Conservation (phyloP, 1,140 invertebrate genomes). For the Hypothenemus hampei region DNA sequence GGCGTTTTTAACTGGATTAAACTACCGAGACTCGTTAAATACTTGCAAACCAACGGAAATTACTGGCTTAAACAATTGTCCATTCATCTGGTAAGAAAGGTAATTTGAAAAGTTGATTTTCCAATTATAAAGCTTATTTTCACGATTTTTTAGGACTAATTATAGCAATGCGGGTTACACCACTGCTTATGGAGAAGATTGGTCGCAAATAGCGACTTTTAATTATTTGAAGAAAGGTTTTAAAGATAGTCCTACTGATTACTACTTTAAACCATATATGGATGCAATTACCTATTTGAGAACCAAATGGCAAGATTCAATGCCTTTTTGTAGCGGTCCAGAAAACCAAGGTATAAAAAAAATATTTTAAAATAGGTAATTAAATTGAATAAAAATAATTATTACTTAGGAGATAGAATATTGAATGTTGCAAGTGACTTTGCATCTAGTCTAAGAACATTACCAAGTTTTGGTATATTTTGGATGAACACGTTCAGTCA, state of each 20-base stretch:
- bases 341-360: slow-evolving; percentile 32
- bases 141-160: slow-evolving; percentile 40
- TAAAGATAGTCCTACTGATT: slow-evolving; percentile 64
- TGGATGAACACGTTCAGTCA: slow-evolving; percentile 68
- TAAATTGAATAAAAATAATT: slow-evolving; percentile 2
- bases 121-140: no score
- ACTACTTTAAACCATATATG: slow-evolving; percentile 68
- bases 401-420: slow-evolving; percentile 50
- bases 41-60: slow-evolving; percentile 50
- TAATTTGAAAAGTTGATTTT: no score
- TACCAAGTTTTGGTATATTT: slow-evolving; percentile 63
- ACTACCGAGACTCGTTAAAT: slow-evolving; percentile 46
- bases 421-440: slow-evolving; percentile 59
- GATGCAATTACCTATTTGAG: slow-evolving; percentile 53
- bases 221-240: slow-evolving; percentile 64
- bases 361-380: background rate
- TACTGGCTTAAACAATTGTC: slow-evolving; percentile 53
- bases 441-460: slow-evolving; percentile 51
- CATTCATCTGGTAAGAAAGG: slow-evolving; percentile 53
- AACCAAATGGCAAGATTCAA: slow-evolving; percentile 39
- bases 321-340: slow-evolving; percentile 54
- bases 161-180: slow-evolving; percentile 57
- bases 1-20: slow-evolving; percentile 66
- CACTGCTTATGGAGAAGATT: slow-evolving; percentile 64
- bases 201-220: slow-evolving; percentile 55